phyloP scores from a whole-genome alignment of 2,797 vertebrate species.

The Sciaenops ocellatus region DNA sequence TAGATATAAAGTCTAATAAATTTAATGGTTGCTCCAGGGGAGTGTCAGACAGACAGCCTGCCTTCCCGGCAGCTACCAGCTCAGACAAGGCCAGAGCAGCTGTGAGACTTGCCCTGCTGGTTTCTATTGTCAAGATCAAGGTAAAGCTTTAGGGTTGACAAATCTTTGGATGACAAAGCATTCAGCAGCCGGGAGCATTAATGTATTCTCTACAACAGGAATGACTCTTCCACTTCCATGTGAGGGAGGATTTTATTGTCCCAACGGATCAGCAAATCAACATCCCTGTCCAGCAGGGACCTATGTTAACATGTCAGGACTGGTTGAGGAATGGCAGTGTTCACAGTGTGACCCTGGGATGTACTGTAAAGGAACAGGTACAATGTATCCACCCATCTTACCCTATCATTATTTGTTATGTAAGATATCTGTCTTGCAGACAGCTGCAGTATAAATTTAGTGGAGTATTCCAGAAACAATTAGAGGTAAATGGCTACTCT shows the following conservation, averaged over 20 bases:
- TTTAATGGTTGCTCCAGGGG: constrained; percentile 76
- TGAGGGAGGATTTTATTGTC: constrained; percentile 85
- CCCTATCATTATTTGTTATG: background rate
- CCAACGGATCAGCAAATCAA: constrained; percentile 71
- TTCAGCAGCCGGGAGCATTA: background rate
- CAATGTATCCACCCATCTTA: background rate
- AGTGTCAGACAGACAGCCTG: constrained; percentile 79
- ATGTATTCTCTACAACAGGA: constrained; percentile 65
- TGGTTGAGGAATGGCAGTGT: constrained; percentile 78
- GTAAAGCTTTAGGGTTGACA: constrained; percentile 64
- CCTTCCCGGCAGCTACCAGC: constrained; percentile 87
- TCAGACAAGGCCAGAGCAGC: constrained; percentile 82
- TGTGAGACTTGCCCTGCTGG: constrained; percentile 84
- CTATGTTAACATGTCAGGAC: constrained; percentile 82
- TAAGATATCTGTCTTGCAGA: background rate
- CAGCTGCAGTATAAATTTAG: background rate
- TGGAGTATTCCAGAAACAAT: background rate
- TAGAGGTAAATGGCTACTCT: background rate
- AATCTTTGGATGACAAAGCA: background rate
- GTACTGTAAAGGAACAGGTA: constrained; percentile 86
- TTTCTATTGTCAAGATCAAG: constrained; percentile 80
- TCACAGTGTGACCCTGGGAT: constrained; percentile 82
- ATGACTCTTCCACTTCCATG: constrained; percentile 75
- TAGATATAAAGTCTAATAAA: constrained; percentile 34
- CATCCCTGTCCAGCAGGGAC: constrained; percentile 83